phyloP scores from a whole-genome alignment of 2,797 vertebrate genomes.

The Acipenser ruthenus region DNA sequence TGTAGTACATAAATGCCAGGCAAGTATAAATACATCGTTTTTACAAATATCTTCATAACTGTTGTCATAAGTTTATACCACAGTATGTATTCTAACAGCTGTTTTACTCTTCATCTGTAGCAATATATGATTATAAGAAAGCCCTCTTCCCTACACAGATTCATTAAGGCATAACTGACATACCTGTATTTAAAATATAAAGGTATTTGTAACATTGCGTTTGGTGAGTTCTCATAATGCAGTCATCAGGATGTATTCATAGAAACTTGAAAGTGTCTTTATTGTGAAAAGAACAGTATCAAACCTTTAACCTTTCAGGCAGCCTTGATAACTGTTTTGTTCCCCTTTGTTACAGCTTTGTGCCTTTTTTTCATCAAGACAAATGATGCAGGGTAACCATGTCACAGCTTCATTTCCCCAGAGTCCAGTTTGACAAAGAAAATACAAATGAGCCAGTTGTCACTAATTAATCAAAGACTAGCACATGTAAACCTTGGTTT shows the following conservation, averaged over 20 bases:
- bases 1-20: too few relatives aligned
- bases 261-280: neutral
- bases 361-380: constrained; percentile 31
- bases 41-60: too few relatives aligned
- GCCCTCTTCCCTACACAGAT: too few relatives aligned
- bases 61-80: too few relatives aligned
- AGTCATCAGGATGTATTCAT: neutral
- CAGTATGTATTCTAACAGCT: too few relatives aligned
- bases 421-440: constrained; percentile 1
- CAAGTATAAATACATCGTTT: too few relatives aligned
- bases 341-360: constrained; percentile 24
- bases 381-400: constrained; percentile 21
- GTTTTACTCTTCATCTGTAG: too few relatives aligned
- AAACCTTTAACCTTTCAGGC: constrained; percentile 10
- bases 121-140: too few relatives aligned
- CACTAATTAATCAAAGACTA: constrained; percentile 8
- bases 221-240: too few relatives aligned
- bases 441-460: neutral
- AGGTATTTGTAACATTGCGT: too few relatives aligned
- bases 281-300: neutral
- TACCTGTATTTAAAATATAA: too few relatives aligned
- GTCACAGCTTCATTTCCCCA: constrained; percentile 23
- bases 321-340: constrained; percentile 31
- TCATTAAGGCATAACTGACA: too few relatives aligned
- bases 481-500: neutral